Base-by-base conservation (phyloP, 2,888 invertebrate genomes). In the Chromoteleia sp. region DNA sequence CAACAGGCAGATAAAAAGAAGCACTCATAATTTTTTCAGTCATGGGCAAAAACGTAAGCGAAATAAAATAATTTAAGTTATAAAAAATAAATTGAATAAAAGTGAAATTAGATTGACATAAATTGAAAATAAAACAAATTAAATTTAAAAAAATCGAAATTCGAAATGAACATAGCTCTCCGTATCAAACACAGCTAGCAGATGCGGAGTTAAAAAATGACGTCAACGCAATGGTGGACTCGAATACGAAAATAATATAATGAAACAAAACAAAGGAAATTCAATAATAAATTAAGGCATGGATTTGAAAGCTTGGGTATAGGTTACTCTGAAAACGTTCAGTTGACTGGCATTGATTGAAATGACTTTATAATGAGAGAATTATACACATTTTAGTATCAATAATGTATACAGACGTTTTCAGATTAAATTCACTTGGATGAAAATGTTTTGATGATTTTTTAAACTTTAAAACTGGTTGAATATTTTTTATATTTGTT, bases 151-250 rank as follows among this genome's bases (percentile, higher is more conserved):
- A 15, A 54, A 54, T 3, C 14, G 8, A 6, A 78, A 76, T 63
- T 59, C 33, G 61, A 78, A 71, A 70, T 63, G 63, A 82, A 61
- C 71, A 73, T 77, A 80, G 83, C 59, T 36, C 43, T 68, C 54
- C 61, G 71, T 58, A 67, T 48, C 70, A 30, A n/a, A 36, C 58
- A 33, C 63, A 56, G 65, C 78, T 65, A 70, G 56, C 48, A 43
- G 54, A 41, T 25, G 67, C 71, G 43, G 63, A 81, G 52, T 56
- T 33, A 83, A 78, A 79, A 77, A 81, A 81, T 74, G 80, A 83
- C 78, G 79, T 77, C 30, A 81, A 82, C 78, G 80, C 63, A 73
- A 65, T 75, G 41, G 74, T 77, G 81, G 78, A 82, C 80, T 80
- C 78, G 78, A 68, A 75, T 65, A 75, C 52, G 30, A 82, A 78